A percentile compares a stretch with the other conserved stretches of the same genome.
Conservation (phyloP, 2,888 invertebrate genomes). For the Abrostola triplasia region DNA sequence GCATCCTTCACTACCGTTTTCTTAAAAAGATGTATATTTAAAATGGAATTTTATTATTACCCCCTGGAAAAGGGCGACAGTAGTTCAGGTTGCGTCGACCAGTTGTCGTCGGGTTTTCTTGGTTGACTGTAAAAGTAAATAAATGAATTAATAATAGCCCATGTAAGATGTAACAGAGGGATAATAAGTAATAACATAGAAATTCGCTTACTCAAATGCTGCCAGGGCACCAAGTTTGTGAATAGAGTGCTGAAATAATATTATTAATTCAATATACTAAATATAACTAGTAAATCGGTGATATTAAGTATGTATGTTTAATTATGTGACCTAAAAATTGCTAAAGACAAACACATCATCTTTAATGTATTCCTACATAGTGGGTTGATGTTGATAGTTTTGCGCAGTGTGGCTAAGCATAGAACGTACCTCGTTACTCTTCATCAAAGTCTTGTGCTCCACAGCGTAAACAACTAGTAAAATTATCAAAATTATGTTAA, state of each 20-base stretch:
- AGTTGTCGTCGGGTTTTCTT: constrained; percentile 54
- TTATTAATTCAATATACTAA: not conserved
- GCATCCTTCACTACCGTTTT: too few relatives aligned
- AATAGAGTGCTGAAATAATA: constrained; percentile 71
- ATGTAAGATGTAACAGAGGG: not conserved
- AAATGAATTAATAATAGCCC: not conserved
- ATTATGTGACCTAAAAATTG: not conserved
- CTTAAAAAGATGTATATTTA: too few relatives aligned
- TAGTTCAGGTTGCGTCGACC: constrained; percentile 46
- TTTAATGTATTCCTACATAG: too few relatives aligned
- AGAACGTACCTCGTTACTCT: constrained; percentile 62
- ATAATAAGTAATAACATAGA: not conserved
- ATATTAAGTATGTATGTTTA: not conserved
- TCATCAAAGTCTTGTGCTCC: constrained; percentile 49
- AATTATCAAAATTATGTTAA: constrained; percentile 65
- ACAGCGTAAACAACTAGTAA: constrained; percentile 61
- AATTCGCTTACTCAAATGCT: constrained; percentile 75
- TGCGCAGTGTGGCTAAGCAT: not conserved
- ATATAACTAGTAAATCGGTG: not conserved
- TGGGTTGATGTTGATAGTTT: too few relatives aligned
- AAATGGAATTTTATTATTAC: constrained; percentile 31
- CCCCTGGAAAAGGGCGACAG: constrained; percentile 56
- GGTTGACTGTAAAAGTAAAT: constrained; percentile 49
- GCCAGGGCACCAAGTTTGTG: constrained; percentile 70
- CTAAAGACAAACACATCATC: too few relatives aligned